These are phyloP conservation scores for Branchinecta sandiegonensis DNA, from an alignment of 2,888 invertebrate species.

Conservation along the genomic window DNA sequence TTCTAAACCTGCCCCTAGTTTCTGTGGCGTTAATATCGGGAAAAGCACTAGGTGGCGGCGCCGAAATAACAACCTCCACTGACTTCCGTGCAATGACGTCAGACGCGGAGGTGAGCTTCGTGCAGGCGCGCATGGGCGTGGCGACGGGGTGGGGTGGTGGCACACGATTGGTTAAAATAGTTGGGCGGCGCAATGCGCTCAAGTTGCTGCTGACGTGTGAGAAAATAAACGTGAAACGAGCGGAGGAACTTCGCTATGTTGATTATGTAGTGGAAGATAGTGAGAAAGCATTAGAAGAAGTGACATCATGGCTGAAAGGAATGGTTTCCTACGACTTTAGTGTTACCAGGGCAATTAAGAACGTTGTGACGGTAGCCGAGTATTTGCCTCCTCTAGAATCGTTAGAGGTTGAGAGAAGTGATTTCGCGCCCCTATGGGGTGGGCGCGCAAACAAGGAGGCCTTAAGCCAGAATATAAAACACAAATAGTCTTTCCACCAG, in stretches of 20 bases:
- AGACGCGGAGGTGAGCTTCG: constrained; percentile 36
- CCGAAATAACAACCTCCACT: constrained; percentile 39
- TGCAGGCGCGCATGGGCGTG: constrained; percentile 39
- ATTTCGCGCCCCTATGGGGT: constrained; percentile 37
- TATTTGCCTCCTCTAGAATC: constrained; percentile 29
- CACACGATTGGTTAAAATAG: constrained; percentile 34
- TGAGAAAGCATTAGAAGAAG: constrained; percentile 25
- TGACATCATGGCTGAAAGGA: constrained; percentile 25
- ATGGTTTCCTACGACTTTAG: constrained; percentile 27
- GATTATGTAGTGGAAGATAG: constrained; percentile 32
- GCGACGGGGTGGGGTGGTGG: constrained; percentile 41
- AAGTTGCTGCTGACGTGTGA: constrained; percentile 34
- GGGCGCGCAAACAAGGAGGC: constrained; percentile 34
- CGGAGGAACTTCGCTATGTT: constrained; percentile 35
- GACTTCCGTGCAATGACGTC: constrained; percentile 38
- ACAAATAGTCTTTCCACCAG: constrained; percentile 28
- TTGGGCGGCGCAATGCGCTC: constrained; percentile 36
- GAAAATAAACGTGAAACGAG: constrained; percentile 33
- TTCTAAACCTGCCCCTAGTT: constrained; percentile 38
- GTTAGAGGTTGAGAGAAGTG: constrained; percentile 32
- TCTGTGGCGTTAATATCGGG: constrained; percentile 39
- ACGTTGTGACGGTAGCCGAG: constrained; percentile 29
- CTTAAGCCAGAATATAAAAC: constrained; percentile 34
- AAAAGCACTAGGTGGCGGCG: constrained; percentile 41
- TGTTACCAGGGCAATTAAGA: constrained; percentile 32